These are phyloP conservation scores for Drosophila pegasa DNA, from an alignment of 2,888 invertebrate species.

Conservation along the genomic window DNA sequence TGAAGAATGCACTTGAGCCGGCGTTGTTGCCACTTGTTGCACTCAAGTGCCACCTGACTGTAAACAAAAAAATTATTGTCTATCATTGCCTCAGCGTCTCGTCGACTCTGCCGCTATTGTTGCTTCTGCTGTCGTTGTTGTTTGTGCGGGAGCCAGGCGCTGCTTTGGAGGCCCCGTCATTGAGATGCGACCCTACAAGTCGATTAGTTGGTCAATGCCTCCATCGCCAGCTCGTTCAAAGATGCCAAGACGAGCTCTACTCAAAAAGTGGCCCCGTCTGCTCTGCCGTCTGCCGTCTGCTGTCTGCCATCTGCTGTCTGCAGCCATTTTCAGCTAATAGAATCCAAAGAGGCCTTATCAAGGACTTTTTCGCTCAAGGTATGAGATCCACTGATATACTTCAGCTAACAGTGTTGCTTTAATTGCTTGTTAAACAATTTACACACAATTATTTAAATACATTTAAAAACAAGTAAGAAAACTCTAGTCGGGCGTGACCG, in stretches of 20 bases:
- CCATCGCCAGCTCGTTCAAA: constrained; percentile 21
- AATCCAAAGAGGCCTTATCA: constrained; percentile 33
- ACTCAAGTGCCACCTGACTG: constrained; percentile 68
- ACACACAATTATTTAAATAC: not conserved
- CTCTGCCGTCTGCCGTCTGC: too few relatives aligned
- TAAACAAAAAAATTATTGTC: constrained; percentile 35
- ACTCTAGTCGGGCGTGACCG: too few relatives aligned
- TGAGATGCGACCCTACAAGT: constrained; percentile 70
- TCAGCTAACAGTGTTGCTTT: constrained; percentile 7
- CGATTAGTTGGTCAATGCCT: constrained; percentile 78
- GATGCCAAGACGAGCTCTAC: constrained; percentile 18
- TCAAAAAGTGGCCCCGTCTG: constrained; percentile 17
- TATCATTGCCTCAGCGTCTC: constrained; percentile 47
- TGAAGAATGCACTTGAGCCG: constrained; percentile 75
- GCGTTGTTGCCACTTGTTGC: constrained; percentile 79
- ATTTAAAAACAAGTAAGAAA: too few relatives aligned
- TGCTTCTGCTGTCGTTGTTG: constrained; percentile 1
- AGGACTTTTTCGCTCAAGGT: constrained; percentile 39
- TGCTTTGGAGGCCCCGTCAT: constrained; percentile 67
- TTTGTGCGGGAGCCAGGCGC: constrained; percentile 42
- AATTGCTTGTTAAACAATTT: not conserved
- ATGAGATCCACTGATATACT: constrained; percentile 2
- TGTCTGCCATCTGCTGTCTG: constrained; percentile 12
- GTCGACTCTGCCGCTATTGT: not conserved
- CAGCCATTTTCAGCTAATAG: constrained; percentile 34